phyloP scores from a whole-genome alignment of 2,888 invertebrate species.

The Drosophila mulleri region DNA sequence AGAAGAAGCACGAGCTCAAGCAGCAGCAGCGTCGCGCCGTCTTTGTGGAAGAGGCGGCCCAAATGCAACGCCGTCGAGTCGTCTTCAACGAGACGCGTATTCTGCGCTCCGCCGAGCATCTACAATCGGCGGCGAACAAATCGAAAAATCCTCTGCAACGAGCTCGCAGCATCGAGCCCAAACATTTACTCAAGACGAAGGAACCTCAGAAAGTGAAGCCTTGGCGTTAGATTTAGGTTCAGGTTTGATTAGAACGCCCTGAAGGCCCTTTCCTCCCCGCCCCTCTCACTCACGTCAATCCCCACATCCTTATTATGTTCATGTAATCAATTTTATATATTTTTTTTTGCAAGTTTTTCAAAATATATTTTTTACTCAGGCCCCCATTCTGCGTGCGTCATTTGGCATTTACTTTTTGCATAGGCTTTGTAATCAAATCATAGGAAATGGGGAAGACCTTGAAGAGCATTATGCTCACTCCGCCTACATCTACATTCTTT shows the following conservation, averaged over 20 bases:
- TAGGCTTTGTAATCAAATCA: too few relatives aligned
- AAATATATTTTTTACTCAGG: slow-evolving; percentile 1
- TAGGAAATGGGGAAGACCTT: too few relatives aligned
- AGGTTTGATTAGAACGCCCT: background rate
- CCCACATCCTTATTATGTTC: background rate
- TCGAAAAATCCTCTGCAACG: background rate
- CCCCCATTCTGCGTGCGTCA: background rate
- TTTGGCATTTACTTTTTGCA: background rate
- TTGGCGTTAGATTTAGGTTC: slow-evolving; percentile 31
- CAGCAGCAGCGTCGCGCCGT: slow-evolving; percentile 9
- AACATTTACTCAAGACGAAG: slow-evolving; percentile 4
- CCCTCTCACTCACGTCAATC: background rate
- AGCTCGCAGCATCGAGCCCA: background rate
- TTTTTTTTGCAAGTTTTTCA: background rate
- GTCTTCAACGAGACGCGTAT: background rate
- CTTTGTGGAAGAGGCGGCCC: background rate
- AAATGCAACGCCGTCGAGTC: background rate
- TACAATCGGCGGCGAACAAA: background rate
- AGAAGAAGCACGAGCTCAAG: background rate
- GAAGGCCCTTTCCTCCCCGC: background rate
- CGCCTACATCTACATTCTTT: too few relatives aligned
- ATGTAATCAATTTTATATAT: background rate
- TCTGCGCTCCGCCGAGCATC: slow-evolving; percentile 1
- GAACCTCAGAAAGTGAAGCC: background rate
- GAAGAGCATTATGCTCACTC: too few relatives aligned